Base-by-base conservation (phyloP, 2,888 invertebrate species). In the Leptinotarsa juncta region DNA sequence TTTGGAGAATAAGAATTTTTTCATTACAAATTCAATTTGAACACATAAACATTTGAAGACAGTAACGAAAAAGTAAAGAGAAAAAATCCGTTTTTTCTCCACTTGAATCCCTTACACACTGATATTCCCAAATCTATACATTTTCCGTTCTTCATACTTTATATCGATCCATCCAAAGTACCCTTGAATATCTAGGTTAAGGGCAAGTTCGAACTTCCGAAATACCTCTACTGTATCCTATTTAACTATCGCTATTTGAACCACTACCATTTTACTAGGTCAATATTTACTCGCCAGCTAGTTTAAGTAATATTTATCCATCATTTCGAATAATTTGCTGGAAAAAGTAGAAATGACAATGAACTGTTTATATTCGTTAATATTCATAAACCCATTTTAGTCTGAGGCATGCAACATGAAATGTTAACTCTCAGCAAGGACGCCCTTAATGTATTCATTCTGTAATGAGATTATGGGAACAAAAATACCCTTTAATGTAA, bases 181-280 rank as follows among this genome's bases (percentile, higher is more conserved):
- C 42, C 42, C 26, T 62, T 42, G n/a, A 10, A 42, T 62, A 62
- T 62, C 32, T 62, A n/a, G 62, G 62, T 62, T 62, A 62, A 62
- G 62, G 62, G 62, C 62, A 62, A 0, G 18, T 62, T 62, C 16
- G 32, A n/a, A 62, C 32, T 62, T 32, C 62, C 26, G n/a, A 15
- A 32, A n/a, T 14, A 4, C 5, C 16, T 16, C 12, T 60, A 26
- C 12, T 5, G 4, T 32, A 62, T 42, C 51, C 16, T 14, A 3
- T 4, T 50, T 12, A 20, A 15, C 14, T 57, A 4, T 23, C 20
- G 12, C 16, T 20, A 4, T 57, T 23, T 57, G 57, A 26, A 23
- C 15, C 23, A 57, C 4, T 14, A 57, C 15, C 15, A 23, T 23
- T 57, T 23, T 57, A 57, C 26, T 57, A 2, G 2, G 57, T 23